Base-by-base conservation (phyloP, 2,113 vertebrate genomes). In the Scortum barcoo region DNA sequence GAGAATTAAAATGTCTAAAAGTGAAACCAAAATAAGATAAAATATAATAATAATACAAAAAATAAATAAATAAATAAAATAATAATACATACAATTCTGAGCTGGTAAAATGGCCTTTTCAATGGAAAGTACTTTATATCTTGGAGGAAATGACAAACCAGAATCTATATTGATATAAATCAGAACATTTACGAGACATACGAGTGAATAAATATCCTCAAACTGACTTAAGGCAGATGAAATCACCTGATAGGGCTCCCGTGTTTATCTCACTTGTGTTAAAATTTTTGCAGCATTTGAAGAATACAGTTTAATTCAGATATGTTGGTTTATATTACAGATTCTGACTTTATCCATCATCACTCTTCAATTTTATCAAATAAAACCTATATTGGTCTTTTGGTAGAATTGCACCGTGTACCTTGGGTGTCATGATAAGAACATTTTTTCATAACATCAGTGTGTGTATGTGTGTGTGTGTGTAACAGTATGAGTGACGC, bases 371-470 rank as follows among this genome's bases (percentile, higher is more conserved):
- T n/a, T n/a, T n/a, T n/a, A n/a, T n/a, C n/a, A n/a, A n/a, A n/a
- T n/a, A n/a, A n/a, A n/a, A n/a, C n/a, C n/a, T n/a, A 0, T 9
- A 33, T 30, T 46, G n/a, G 26, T 48, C 22, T 50, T 61, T 5
- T 36, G 7, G 10, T 50, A 20, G 20, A 53, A 13, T 12, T 46
- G 22, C 0, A 19, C 33, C 4, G 2, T 3, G n/a, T 33, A 30
- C 33, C 33, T 36, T 13, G 38, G 63, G 36, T 61, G 66, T 65
- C 51, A 20, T 44, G 36, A 53, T 62, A 42, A 33, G n/a, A 67
- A 56, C 44, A 24, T 63, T 33, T 83, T 67, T 78, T 72, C 7
- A 48, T 77, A 53, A 40, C 48, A 51, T 51, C 14, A 38, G 28
- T 4, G 26, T 54, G 53, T 81, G 57, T 61, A 26, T 69, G 1